phyloP scores from a whole-genome alignment of 2,888 invertebrate species.

The Dasysyrphus tricinctus region DNA sequence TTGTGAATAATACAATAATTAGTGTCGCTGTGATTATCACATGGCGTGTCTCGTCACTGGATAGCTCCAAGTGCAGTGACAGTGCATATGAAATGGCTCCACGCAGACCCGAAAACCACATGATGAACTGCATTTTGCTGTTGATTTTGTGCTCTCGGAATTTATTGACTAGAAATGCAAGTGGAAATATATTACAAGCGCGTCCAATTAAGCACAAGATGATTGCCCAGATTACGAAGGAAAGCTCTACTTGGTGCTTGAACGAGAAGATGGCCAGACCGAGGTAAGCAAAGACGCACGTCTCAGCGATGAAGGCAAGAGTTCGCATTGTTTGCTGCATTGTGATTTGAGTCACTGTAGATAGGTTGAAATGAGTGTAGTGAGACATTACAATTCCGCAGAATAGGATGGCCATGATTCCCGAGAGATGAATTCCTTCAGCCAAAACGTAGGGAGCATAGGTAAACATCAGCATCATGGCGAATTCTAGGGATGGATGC shows the following conservation, averaged over 20 bases:
- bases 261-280: slow-evolving; percentile 91
- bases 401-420: slow-evolving; percentile 99
- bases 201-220: slow-evolving; percentile 95
- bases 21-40: slow-evolving; percentile 99
- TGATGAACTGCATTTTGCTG: slow-evolving; percentile 99
- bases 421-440: slow-evolving; percentile 97
- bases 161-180: slow-evolving; percentile 96
- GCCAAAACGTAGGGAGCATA: slow-evolving; percentile 99
- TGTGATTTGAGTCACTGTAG: slow-evolving; percentile 99
- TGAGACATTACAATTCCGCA: slow-evolving; percentile 99
- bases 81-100: slow-evolving; percentile 99
- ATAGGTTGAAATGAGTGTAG: slow-evolving; percentile 99
- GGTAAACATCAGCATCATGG: slow-evolving; percentile 98
- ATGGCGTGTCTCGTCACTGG: slow-evolving; percentile 94
- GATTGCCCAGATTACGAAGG: slow-evolving; percentile 97
- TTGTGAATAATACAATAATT: slow-evolving; percentile 98
- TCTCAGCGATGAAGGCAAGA: slow-evolving; percentile 98
- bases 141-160: slow-evolving; percentile 99
- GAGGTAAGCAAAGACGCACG: slow-evolving; percentile 99
- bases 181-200: slow-evolving; percentile 98
- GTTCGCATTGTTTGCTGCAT: slow-evolving; percentile 99
- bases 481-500: slow-evolving; percentile 99
- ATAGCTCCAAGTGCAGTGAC: slow-evolving; percentile 96
- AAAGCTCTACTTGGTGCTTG: slow-evolving; percentile 94
- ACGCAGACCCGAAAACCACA: slow-evolving; percentile 99